phyloP scores from a whole-genome alignment of 2,888 invertebrate genomes.

The Galerucella calmariensis region DNA sequence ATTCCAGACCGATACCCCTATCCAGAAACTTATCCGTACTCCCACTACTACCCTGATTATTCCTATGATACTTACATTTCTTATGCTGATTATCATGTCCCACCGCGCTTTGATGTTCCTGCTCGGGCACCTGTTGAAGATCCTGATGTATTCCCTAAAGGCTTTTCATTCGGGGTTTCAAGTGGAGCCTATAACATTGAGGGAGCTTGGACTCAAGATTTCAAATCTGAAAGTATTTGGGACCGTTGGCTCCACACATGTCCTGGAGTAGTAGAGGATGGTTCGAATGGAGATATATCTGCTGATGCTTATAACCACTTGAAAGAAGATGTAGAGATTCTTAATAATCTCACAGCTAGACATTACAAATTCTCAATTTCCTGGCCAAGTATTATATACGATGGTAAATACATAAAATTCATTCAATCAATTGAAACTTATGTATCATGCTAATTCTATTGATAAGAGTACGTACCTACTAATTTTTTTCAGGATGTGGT shows the following conservation, averaged over 20 bases:
- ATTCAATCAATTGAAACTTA: neutral
- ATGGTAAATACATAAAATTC: slow-evolving; percentile 8
- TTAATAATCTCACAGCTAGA: slow-evolving; percentile 20
- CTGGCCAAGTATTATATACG: slow-evolving; percentile 20
- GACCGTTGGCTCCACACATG: slow-evolving; percentile 12
- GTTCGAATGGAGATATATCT: slow-evolving; percentile 10
- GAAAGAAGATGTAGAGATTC: slow-evolving; percentile 21
- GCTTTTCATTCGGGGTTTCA: slow-evolving; percentile 12
- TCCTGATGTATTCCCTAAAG: slow-evolving; percentile 7
- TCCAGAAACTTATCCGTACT: neutral
- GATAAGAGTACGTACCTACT: too few relatives aligned
- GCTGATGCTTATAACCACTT: slow-evolving; percentile 27
- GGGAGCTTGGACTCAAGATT: slow-evolving; percentile 24
- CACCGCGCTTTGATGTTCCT: neutral
- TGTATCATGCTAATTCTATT: neutral
- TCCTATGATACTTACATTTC: neutral
- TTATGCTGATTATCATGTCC: neutral
- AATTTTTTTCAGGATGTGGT: slow-evolving; percentile 11
- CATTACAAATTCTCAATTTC: slow-evolving; percentile 23
- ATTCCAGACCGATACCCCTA: neutral
- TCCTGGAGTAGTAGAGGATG: slow-evolving; percentile 15
- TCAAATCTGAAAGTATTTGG: slow-evolving; percentile 19
- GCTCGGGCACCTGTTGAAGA: neutral
- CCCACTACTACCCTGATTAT: neutral
- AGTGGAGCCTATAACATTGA: slow-evolving; percentile 14